A percentile compares a stretch with the other conserved stretches of the same genome.
Evolutionary conservation across 37 sponge, comb jelly and placozoan genomes (phyloP).

Genomic region (Eunapius fragilis): DNA sequence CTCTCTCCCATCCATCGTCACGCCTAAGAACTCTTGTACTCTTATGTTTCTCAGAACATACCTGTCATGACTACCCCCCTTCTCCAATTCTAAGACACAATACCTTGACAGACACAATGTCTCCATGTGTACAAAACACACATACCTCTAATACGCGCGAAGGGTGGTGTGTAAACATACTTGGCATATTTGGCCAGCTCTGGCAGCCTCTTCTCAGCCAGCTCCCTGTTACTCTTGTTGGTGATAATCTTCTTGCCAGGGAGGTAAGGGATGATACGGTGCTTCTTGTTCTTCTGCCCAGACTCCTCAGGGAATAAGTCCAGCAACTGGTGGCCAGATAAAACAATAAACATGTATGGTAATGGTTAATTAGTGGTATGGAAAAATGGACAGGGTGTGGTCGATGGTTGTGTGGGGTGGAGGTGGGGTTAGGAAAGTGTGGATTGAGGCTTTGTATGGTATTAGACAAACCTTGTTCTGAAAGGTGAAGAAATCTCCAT

Average conservation of each 20-base stretch:
- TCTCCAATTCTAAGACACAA: too few species aligned
- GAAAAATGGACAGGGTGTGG: neutral
- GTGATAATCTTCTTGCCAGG: constrained; percentile 80
- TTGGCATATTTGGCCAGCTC: constrained; percentile 70
- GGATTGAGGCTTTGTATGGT: neutral
- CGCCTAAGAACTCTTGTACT: too few species aligned
- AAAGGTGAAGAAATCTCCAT: constrained; percentile 87
- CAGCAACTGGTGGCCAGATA: constrained; percentile 39
- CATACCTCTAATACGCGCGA: neutral
- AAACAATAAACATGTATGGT: too few species aligned
- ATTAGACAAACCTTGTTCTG: constrained; percentile 68
- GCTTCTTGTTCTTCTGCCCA: constrained; percentile 79
- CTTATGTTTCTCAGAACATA: too few species aligned
- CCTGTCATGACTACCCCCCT: too few species aligned
- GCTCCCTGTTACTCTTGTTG: constrained; percentile 65
- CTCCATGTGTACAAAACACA: neutral
- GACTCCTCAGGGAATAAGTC: constrained; percentile 84
- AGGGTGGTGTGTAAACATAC: constrained; percentile 28
- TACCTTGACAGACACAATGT: neutral
- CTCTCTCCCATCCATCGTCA: too few species aligned
- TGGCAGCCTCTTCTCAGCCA: constrained; percentile 82
- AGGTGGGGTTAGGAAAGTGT: neutral
- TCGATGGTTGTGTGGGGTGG: neutral
- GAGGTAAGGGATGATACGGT: constrained; percentile 79
- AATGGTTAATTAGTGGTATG: neutral